Evolutionary conservation across 2,113 vertebrate species (phyloP), one percentile per base, ranked within the genome.

Genomic region (Progne subis): DNA sequence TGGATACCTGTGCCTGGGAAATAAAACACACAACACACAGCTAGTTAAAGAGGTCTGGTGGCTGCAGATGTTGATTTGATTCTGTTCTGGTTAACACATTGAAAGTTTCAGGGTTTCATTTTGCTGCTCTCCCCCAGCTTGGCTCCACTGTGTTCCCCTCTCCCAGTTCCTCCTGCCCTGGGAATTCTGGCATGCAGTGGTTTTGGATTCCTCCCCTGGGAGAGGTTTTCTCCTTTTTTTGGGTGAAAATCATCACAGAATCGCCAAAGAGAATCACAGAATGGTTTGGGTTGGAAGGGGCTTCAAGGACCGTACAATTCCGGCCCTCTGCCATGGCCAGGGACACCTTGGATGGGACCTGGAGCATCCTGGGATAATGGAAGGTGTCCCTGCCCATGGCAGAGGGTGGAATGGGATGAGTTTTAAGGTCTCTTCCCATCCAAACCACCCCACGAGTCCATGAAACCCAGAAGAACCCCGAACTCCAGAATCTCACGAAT

Each of bases 1-100:
- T 94, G 96, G 94, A 79, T 71, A 90, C 86, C 82, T 57, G 86
- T 43, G 85, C 85, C 74, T 8, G 19, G 46, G 68, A 92, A 95
- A 92, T 80, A 29, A 64, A 50, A 69, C 34, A 2, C 68, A 82
- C 10, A 13, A 61, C 86, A 84, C 60, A 25, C 55, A 3, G 34
- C 72, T 77, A 17, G 1, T 10, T 10, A 69, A 44, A 55, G 29
- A 50, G 79, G 55, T 53, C 85, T 16, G 4, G 82, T 46, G n/a
- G 11, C 37, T n/a, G 25, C 71, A 57, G 95, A 18, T 23, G 12
- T 74, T 88, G 32, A 70, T 82, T 86, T 21, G 87, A 89, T 82
- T 65, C 61, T 37, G 55, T 64, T 86, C 82, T 81, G 49, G 34
- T 49, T 65, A 71, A 46, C 26, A 12, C 25, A 67, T 39, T 4